Base-by-base conservation (phyloP, 2,888 invertebrate species). In the Oithona nana region DNA sequence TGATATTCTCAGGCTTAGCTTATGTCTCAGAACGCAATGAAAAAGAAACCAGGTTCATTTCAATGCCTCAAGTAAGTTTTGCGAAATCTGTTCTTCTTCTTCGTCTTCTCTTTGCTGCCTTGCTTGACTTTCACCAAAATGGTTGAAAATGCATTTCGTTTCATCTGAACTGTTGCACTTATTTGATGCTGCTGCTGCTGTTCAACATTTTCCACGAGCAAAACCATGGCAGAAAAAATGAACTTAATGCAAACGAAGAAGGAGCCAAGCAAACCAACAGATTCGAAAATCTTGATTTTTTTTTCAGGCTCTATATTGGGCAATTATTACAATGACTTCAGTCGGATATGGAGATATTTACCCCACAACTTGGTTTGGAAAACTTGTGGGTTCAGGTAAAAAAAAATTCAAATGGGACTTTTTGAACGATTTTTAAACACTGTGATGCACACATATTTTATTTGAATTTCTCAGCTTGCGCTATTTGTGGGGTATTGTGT, bases 321-420 rank as follows among this genome's bases (percentile, higher is more conserved):
- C 59, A 24, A 59, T 59, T 28, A 59, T 59, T n/a, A 59, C 59
- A n/a, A 59, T 59, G 59, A 59, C 59, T 22, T 31, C 31, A 24
- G 59, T 59, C 13, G 59, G 59, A 3, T 59, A 59, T 48, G 59
- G 59, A 6, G 59, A 59, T 48, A 59, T 59, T 11, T 48, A 20
- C n/a, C 59, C 59, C 3, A 31, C n/a, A 59, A 59, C 59, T 48
- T 59, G 59, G 59, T 59, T 59, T 59, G 59, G 59, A 20, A 59
- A 59, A 48, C 59, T 59, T 20, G 59, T 59, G 20, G 59, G 59
- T n/a, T 59, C 59, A 59, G 59, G 59, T 59, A 31, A 57, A 26
- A 11, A 56, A 24, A 24, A 56, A 6, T n/a, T n/a, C n/a, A n/a
- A n/a, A n/a, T n/a, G 48, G 16, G n/a, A n/a, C n/a, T n/a, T n/a